Conservation (phyloP, 2,888 invertebrate species). For the Carcina quercana region DNA sequence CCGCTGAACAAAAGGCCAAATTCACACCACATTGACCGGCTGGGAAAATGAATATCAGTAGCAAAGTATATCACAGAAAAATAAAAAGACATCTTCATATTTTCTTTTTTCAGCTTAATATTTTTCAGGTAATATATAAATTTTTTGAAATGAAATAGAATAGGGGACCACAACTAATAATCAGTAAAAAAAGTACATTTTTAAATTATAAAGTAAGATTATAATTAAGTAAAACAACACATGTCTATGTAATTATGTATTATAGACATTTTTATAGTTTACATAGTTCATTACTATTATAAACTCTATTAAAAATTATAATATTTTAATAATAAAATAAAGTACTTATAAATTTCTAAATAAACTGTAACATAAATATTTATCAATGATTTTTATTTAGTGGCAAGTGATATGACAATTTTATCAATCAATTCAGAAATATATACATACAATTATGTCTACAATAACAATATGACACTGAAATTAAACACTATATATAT, state of each 20-base stretch:
- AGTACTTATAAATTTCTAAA: slow-evolving; percentile 45
- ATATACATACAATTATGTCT: slow-evolving; percentile 30
- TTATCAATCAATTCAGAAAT: slow-evolving; percentile 33
- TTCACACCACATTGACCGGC: too few species aligned
- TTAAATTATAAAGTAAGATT: not conserved
- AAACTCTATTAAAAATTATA: slow-evolving; percentile 56
- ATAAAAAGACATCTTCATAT: too few species aligned
- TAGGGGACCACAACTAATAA: too few species aligned
- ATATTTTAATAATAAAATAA: slow-evolving; percentile 43
- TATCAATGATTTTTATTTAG: slow-evolving; percentile 54
- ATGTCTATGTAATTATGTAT: slow-evolving; percentile 70
- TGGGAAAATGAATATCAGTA: too few species aligned
- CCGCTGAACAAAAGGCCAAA: too few species aligned
- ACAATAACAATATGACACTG: slow-evolving; percentile 21
- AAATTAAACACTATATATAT: slow-evolving; percentile 20
- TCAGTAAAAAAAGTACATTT: too few species aligned
- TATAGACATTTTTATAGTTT: slow-evolving; percentile 72
- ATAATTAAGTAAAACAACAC: slow-evolving; percentile 23
- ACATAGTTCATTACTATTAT: slow-evolving; percentile 67
- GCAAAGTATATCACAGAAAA: too few species aligned
- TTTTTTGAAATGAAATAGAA: too few species aligned
- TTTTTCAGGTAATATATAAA: too few species aligned
- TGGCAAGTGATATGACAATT: slow-evolving; percentile 77
- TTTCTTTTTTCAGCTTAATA: too few species aligned
- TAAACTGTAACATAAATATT: slow-evolving; percentile 49